Base-by-base conservation (phyloP, 2,113 vertebrate genomes). In the Thermophis baileyi region DNA sequence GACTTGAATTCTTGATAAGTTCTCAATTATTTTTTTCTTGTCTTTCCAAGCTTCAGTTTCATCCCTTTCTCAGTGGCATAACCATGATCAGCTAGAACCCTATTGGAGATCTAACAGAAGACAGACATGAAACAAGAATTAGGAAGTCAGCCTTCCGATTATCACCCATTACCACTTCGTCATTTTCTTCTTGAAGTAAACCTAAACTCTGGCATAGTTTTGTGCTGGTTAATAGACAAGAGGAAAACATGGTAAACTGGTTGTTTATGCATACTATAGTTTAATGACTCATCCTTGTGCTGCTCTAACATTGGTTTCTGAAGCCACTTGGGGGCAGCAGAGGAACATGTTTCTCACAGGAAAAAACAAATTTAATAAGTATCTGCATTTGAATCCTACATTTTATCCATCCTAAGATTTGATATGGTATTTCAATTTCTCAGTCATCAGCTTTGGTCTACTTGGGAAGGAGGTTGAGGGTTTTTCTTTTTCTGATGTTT, bases 281-380 rank as follows among this genome's bases (percentile, higher is more conserved):
- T 63, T 91, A 47, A 85, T 55, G 92, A 81, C 50, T 95, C 94
- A 92, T 57, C 90, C 7, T 0, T 44, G 44, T 57, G 0, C 87
- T 40, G n/a, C 92, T 93, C 46, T 47, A 27, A 53, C 90, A 91
- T 93, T 95, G 93, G 92, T 92, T 90, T 63, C 90, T 96, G 89
- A 85, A 90, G 92, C 93, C 97, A 92, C 96, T 97, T 96, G 96
- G 93, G 95, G 96, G 97, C 97, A 96, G 88, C 96, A 95, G 92
- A 89, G 93, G 94, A 93, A 90, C 94, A 89, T 93, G 25, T 50
- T 93, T 93, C 89, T 91, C 93, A 46, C 1, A 94, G 63, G 11
- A 25, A n/a, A 87, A 94, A 92, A 93, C 88, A 94, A 96, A 97
- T 93, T 94, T 74, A 50, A 91, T 89, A 91, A 91, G 1, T 30